Base-by-base conservation (phyloP, 1,140 invertebrate genomes). In the Rhizoglyphus robini region DNA sequence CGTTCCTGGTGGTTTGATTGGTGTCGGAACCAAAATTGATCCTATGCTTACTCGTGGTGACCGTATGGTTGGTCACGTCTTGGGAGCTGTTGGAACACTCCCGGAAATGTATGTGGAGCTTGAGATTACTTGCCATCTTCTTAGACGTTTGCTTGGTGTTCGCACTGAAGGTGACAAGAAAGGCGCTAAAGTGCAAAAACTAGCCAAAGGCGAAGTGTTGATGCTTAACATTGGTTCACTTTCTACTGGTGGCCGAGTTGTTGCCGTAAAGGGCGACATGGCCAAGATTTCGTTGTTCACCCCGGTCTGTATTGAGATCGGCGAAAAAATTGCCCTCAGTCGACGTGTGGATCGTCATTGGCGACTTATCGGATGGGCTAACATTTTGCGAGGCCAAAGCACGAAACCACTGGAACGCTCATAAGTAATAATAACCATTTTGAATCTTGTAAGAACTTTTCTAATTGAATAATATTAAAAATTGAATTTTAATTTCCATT, bases 11-110 rank as follows among this genome's bases (percentile, higher is more conserved):
- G 96, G 96, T 31, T 80, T 99, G 23, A 97, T 97, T 73, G 94
- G 96, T 79, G 96, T 99, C 30, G 96, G 96, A 70, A 99, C 96
- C 0, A 95, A 96, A 79, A 99, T 99, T 73, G 96, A 99, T 77
- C 96, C 96, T 0, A 98, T 93, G 11, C 79, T 99, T 8, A 99
- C 96, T 72, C 82, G 96, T 74, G 96, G 94, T 70, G 96, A 99
- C 83, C 84, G 96, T 73, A 83, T 99, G 72, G 96, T 99, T 1
- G 96, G 96, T 65, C 95, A 99, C 79, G 93, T 97, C 59, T 81
- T 99, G 20, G 96, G 96, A n/a, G 91, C 93, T 34, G 91, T 98
- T 36, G 94, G 91, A 23, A 87, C 90, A 38, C 77, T 99, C 64
- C 96, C 96, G 0, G 88, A 93, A 72, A 99, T 99, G 73, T 99